phyloP scores from a whole-genome alignment of 2,888 invertebrate genomes.

The Hesperia comma region DNA sequence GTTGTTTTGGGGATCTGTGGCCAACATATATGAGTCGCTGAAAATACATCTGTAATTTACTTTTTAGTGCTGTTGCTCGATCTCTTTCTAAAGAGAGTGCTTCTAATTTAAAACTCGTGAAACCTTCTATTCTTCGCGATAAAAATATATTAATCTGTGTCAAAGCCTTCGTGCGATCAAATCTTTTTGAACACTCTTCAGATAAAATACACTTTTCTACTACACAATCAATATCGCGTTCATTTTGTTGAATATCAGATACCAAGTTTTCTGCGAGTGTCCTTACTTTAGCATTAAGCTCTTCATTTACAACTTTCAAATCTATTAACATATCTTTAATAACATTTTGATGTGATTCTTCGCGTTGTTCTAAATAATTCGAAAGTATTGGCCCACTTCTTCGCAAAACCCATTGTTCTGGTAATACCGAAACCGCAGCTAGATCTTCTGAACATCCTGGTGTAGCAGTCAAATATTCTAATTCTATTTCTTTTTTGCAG shows the following conservation, averaged over 20 bases:
- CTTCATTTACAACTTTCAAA: slow-evolving; percentile 54
- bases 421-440: slow-evolving; percentile 64
- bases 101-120: slow-evolving; percentile 58
- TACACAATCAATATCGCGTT: slow-evolving; percentile 57
- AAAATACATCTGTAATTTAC: slow-evolving; percentile 62
- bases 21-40: slow-evolving; percentile 60
- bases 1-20: slow-evolving; percentile 58
- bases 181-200: slow-evolving; percentile 41
- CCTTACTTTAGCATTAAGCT: slow-evolving; percentile 58
- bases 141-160: slow-evolving; percentile 52
- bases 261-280: slow-evolving; percentile 58
- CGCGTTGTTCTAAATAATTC: slow-evolving; percentile 62
- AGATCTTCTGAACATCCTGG: slow-evolving; percentile 61
- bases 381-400: slow-evolving; percentile 60
- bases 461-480: slow-evolving; percentile 46
- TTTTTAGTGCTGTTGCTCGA: slow-evolving; percentile 61
- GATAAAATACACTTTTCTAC: slow-evolving; percentile 47
- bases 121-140: slow-evolving; percentile 51
- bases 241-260: slow-evolving; percentile 57
- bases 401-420: slow-evolving; percentile 62
- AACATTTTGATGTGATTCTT: slow-evolving; percentile 54
- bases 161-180: slow-evolving; percentile 51
- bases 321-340: slow-evolving; percentile 50
- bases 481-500: slow-evolving; percentile 33
- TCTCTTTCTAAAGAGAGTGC: slow-evolving; percentile 60